phyloP scores from a whole-genome alignment of 2,797 vertebrate species.

The Coccyzus lansbergi region DNA sequence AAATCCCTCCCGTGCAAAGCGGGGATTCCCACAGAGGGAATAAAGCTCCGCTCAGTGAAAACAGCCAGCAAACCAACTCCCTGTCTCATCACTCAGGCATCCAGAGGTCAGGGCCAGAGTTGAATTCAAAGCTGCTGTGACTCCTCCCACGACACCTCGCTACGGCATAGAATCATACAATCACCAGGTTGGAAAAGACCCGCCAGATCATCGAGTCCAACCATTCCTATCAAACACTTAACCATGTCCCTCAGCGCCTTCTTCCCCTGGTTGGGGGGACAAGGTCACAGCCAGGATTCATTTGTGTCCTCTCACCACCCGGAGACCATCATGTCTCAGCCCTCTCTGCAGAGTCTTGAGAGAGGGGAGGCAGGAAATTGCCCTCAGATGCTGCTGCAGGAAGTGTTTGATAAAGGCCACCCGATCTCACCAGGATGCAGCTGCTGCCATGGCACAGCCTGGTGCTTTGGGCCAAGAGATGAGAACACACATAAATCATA shows the following conservation, averaged over 20 bases:
- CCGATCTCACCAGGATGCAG: background rate
- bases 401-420: background rate
- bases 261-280: no score
- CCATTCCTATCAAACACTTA: no score
- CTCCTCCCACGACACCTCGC: background rate
- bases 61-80: background rate
- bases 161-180: no score
- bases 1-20: background rate
- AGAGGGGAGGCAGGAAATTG: background rate
- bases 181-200: no score
- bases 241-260: no score
- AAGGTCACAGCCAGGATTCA: background rate
- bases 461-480: no score
- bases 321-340: rapidly evolving
- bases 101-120: background rate
- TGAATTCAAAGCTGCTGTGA: background rate
- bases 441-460: background rate
- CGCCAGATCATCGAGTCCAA: no score
- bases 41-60: background rate
- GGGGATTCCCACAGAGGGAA: slow-evolving; percentile 27
- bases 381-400: background rate
- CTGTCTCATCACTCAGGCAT: background rate
- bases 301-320: rapidly evolving
- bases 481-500: no score
- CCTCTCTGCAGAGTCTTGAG: background rate